These are phyloP conservation scores for Itoplectis maculator DNA, from an alignment of 2,888 invertebrate species.

Conservation along the genomic window DNA sequence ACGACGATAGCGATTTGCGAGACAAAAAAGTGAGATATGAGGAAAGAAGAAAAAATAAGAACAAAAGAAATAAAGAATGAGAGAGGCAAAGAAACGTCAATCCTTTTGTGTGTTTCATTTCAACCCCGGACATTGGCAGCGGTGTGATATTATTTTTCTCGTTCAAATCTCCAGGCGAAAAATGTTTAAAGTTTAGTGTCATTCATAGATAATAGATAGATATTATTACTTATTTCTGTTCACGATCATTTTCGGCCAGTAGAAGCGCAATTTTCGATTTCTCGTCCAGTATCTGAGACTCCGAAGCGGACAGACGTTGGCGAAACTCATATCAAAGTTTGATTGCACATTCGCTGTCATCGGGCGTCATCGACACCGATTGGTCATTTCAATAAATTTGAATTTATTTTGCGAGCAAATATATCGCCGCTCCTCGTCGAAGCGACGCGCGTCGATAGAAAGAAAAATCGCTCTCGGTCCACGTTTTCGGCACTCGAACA, in stretches of 20 bases:
- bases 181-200: neutral
- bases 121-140: constrained; percentile 57
- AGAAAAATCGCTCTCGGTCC: constrained; percentile 25
- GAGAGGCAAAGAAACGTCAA: constrained; percentile 46
- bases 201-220: neutral
- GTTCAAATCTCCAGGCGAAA: neutral
- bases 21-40: constrained; percentile 24
- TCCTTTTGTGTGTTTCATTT: constrained; percentile 61
- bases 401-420: neutral
- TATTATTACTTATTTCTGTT: neutral
- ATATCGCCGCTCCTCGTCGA: neutral
- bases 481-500: constrained; percentile 38
- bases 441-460: neutral
- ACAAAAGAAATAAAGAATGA: constrained; percentile 54
- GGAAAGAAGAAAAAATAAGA: constrained; percentile 20
- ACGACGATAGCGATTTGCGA: constrained; percentile 58
- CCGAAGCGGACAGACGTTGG: constrained; percentile 46
- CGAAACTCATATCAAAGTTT: constrained; percentile 12
- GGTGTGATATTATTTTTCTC: constrained; percentile 4
- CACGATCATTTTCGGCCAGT: neutral
- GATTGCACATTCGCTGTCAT: constrained; percentile 7
- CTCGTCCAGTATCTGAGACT: neutral
- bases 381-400: neutral
- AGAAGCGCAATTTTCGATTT: neutral
- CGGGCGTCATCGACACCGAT: neutral